Conservation (phyloP, 1,140 invertebrate species). For the Macrobrachium rosenbergii region DNA sequence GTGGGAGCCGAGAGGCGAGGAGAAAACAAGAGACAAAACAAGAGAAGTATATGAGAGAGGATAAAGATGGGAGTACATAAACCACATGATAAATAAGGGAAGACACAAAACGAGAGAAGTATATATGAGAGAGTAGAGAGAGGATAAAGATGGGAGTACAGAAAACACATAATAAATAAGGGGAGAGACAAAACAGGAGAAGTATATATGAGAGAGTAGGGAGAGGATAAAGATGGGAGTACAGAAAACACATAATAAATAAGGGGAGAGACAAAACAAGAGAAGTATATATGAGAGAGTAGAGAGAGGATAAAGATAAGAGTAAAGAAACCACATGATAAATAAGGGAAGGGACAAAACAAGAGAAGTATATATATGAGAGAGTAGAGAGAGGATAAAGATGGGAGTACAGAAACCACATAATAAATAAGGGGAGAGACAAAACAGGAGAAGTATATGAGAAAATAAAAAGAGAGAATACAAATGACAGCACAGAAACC, state of each 20-base stretch:
- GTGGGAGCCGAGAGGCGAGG: background rate
- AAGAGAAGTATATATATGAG: background rate
- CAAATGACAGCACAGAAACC: background rate
- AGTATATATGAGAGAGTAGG: too few species aligned
- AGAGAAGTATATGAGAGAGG: background rate
- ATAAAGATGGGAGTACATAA: too few species aligned
- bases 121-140: too few species aligned
- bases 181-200: background rate
- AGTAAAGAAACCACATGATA: background rate
- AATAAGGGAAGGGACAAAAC: background rate
- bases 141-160: too few species aligned
- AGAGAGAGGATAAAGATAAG: too few species aligned
- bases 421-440: background rate
- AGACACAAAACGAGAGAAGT: background rate
- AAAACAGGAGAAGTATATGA: background rate
- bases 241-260: background rate
- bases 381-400: too few species aligned
- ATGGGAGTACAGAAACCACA: background rate
- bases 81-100: background rate
- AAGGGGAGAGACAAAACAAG: background rate
- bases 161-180: background rate
- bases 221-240: too few species aligned
- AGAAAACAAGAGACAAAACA: background rate
- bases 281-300: too few species aligned
- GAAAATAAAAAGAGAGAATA: too few species aligned